These are phyloP conservation scores for Gymnorhina tibicen DNA, from an alignment of 2,113 vertebrate species.

Conservation along the genomic window DNA sequence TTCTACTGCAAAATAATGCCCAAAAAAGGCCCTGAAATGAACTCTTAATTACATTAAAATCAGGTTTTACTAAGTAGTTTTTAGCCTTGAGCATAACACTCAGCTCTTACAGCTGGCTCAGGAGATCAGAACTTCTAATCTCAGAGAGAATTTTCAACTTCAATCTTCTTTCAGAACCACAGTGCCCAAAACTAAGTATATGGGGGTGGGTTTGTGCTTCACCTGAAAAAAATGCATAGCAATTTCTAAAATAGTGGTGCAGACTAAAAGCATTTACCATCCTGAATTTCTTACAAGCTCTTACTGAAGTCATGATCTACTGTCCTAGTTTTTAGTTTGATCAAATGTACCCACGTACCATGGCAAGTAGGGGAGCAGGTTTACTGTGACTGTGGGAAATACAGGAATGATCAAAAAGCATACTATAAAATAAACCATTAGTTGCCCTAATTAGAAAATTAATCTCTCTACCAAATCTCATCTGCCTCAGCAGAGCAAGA, in stretches of 20 bases:
- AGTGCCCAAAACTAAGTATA: neutral
- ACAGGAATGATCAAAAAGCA: fast-evolving
- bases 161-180: neutral
- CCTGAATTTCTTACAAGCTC: neutral
- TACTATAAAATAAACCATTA: neutral
- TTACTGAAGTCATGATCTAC: neutral
- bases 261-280: neutral
- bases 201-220: neutral
- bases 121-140: neutral
- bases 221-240: neutral
- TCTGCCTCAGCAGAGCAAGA: neutral
- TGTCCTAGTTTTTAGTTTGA: neutral
- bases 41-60: neutral
- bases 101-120: neutral
- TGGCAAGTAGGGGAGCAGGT: neutral
- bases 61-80: neutral
- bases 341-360: neutral
- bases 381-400: neutral
- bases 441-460: neutral
- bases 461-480: neutral
- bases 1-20: neutral
- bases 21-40: neutral
- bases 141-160: neutral
- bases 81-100: neutral
- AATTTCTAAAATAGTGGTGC: neutral